Conservation (phyloP, 1,140 invertebrate species). For the Drosophila subpulchrella region DNA sequence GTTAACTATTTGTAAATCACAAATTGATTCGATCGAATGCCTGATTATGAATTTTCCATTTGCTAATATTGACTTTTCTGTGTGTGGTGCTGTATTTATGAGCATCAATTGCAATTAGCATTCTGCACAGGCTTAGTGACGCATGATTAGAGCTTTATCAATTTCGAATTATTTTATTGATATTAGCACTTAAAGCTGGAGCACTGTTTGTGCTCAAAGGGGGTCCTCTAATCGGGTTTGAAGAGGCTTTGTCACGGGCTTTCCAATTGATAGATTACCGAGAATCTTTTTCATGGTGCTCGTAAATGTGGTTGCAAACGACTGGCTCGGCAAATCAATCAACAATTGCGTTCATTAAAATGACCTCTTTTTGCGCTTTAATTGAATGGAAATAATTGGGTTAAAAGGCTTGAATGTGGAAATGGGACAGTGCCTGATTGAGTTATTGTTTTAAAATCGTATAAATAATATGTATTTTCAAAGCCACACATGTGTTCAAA, state of each 20-base stretch:
- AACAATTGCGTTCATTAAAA: constrained; percentile 14
- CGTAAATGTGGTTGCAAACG: not conserved
- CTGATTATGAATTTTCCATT: constrained; percentile 47
- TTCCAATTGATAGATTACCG: constrained; percentile 10
- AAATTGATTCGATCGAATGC: constrained; percentile 40
- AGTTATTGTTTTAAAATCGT: constrained; percentile 25
- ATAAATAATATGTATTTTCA: constrained; percentile 7
- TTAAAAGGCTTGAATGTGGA: constrained; percentile 15
- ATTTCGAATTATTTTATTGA: constrained; percentile 49
- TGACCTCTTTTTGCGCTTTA: constrained; percentile 16
- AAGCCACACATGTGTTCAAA: not conserved
- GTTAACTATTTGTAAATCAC: constrained; percentile 54
- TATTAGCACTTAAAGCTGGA: constrained; percentile 42
- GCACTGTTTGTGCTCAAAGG: constrained; percentile 12
- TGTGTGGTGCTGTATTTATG: constrained; percentile 25
- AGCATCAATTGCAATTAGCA: constrained; percentile 63
- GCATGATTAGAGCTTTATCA: constrained; percentile 67
- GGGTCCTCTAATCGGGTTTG: constrained; percentile 1
- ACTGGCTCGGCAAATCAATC: constrained; percentile 19
- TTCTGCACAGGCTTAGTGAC: constrained; percentile 55
- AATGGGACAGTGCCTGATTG: constrained; percentile 21
- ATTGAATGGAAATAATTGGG: constrained; percentile 27
- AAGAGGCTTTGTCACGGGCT: constrained; percentile 4
- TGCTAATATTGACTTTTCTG: constrained; percentile 28
- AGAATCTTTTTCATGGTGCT: not conserved